These are phyloP conservation scores for Misgurnus anguillicaudatus DNA, from an alignment of 2,113 vertebrate genomes.

Conservation along the genomic window DNA sequence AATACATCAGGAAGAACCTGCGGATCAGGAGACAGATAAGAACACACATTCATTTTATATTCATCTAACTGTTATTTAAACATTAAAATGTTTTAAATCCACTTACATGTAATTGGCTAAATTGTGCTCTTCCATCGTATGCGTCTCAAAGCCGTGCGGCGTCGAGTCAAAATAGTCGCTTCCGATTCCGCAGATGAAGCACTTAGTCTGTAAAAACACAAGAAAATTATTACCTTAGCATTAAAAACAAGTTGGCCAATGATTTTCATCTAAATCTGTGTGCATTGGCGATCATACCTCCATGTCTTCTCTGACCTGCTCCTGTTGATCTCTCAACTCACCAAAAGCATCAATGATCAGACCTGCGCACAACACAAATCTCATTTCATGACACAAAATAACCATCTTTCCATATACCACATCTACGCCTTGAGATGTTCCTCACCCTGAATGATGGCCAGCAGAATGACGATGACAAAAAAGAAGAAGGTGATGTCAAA, in stretches of 20 bases:
- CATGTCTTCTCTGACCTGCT: constrained; percentile 94
- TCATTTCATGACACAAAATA: background rate
- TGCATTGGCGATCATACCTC: constrained; percentile 73
- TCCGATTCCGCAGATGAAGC: constrained; percentile 93
- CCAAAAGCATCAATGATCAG: constrained; percentile 92
- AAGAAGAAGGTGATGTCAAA: constrained; percentile 98
- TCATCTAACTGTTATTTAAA: background rate
- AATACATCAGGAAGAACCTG: constrained; percentile 96
- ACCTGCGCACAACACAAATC: constrained; percentile 70
- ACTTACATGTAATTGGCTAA: constrained; percentile 86
- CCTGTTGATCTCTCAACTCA: constrained; percentile 90
- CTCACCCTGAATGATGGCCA: constrained; percentile 93
- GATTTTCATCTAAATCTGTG: background rate
- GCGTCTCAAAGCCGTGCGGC: constrained; percentile 90
- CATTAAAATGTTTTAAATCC: background rate
- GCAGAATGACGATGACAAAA: constrained; percentile 92
- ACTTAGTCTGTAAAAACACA: constrained; percentile 80
- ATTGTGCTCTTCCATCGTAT: constrained; percentile 91
- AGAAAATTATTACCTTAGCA: background rate
- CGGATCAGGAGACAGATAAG: background rate
- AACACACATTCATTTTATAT: background rate
- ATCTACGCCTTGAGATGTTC: background rate
- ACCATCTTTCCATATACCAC: too few relatives aligned
- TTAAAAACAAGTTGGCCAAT: too few relatives aligned
- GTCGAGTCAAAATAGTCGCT: constrained; percentile 94